Evolutionary conservation across 2,888 invertebrate species (phyloP).

Genomic region (Rhagonycha fulva): DNA sequence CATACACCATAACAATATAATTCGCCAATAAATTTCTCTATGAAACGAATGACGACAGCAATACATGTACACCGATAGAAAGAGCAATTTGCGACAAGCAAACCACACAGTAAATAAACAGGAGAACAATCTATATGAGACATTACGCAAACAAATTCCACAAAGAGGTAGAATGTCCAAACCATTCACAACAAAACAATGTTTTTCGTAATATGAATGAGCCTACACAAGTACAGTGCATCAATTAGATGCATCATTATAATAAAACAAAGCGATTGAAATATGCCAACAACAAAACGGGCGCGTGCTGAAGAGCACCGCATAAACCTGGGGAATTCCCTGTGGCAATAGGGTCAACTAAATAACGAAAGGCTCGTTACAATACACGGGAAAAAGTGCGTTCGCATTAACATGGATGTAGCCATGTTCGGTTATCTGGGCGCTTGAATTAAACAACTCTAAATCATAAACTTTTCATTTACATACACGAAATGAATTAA

Average conservation of each 20-base stretch:
- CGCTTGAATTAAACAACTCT: slow-evolving; percentile 43
- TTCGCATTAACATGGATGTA: slow-evolving; percentile 28
- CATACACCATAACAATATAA: slow-evolving; percentile 48
- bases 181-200: slow-evolving; percentile 27
- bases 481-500: slow-evolving; percentile 53
- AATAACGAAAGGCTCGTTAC: slow-evolving; percentile 30
- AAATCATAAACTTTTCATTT: slow-evolving; percentile 47
- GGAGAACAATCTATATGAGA: slow-evolving; percentile 37
- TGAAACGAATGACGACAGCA: slow-evolving; percentile 55
- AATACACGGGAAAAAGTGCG: slow-evolving; percentile 29
- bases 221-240: slow-evolving; percentile 21
- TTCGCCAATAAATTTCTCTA: slow-evolving; percentile 53
- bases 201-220: slow-evolving; percentile 28
- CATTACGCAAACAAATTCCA: slow-evolving; percentile 34
- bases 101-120: slow-evolving; percentile 46
- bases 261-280: slow-evolving; percentile 37
- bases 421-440: slow-evolving; percentile 23
- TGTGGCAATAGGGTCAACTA: slow-evolving; percentile 9
- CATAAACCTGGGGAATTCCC: slow-evolving; percentile 12
- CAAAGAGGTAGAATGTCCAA: slow-evolving; percentile 32
- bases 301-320: slow-evolving; percentile 18
- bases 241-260: slow-evolving; percentile 37
- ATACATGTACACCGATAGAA: slow-evolving; percentile 55
- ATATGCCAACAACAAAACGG: slow-evolving; percentile 35
- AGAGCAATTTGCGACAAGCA: slow-evolving; percentile 55